Percentiles rank a stretch among this genome's conserved stretches.
Evolutionary conservation across 23 tunicate genomes (phyloP).

Genomic region (Diplosoma virens): DNA sequence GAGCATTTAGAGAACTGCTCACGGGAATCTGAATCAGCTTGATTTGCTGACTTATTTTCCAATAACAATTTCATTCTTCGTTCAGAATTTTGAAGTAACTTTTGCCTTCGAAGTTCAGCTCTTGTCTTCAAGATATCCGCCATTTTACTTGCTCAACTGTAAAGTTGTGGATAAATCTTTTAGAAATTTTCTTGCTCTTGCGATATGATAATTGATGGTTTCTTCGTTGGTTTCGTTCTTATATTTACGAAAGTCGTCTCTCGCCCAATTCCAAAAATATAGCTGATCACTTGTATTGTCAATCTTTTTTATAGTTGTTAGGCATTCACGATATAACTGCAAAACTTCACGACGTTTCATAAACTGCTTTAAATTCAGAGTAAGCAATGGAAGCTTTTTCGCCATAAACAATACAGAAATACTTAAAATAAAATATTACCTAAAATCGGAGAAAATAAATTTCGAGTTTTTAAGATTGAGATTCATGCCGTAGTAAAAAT

Average conservation of each 20-base stretch:
- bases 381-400: slow-evolving; percentile 34
- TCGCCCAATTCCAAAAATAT: slow-evolving; percentile 56
- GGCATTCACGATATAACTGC: slow-evolving; percentile 51
- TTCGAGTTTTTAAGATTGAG: too few species aligned
- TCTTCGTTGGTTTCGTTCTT: slow-evolving; percentile 52
- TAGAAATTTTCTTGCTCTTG: slow-evolving; percentile 41
- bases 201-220: slow-evolving; percentile 42
- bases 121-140: slow-evolving; percentile 20
- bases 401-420: slow-evolving; percentile 41
- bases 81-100: slow-evolving; percentile 33
- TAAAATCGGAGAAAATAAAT: too few species aligned
- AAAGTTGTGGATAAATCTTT: slow-evolving; percentile 35
- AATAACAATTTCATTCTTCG: slow-evolving; percentile 32
- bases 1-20: not conserved
- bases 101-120: slow-evolving; percentile 44
- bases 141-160: slow-evolving; percentile 37
- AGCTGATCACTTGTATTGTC: slow-evolving; percentile 20
- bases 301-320: slow-evolving; percentile 38
- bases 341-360: slow-evolving; percentile 64
- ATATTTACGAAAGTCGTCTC: slow-evolving; percentile 63
- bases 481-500: too few species aligned
- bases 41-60: slow-evolving; percentile 13
- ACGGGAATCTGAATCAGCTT: not conserved
- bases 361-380: slow-evolving; percentile 46
- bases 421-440: too few species aligned